Base-by-base conservation (phyloP, 1,140 invertebrate species). In the Palaemon carinicauda region DNA sequence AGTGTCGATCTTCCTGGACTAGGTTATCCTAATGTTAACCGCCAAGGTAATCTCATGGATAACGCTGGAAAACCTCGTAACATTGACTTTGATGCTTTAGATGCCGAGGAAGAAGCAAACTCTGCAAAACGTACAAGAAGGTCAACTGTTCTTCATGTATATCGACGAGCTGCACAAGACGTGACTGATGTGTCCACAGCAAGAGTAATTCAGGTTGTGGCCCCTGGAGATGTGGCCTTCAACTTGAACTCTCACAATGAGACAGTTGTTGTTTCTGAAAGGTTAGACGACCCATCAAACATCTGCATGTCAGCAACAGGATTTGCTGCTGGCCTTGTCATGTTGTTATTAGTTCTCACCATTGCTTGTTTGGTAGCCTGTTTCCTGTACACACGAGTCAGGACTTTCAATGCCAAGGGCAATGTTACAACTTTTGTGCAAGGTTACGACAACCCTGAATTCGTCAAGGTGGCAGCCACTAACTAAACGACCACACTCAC, bases 101-200 rank as follows among this genome's bases (percentile, higher is more conserved):
- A 95, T 82, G 93, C 95, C 24, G 53, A 29, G 15, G 27, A 77
- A 92, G 94, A 90, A 91, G 93, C 88, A 21, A 69, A 80, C 7
- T 29, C 50, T n/a, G 78, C 51, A 27, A 69, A 71, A 21, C 51
- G 80, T 12, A 54, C 29, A 27, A 51, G 19, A 65, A 84, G 87
- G 51, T 86, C 84, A 17, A 88, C 89, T 54, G 87, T 89, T n/a
- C 83, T 90, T 51, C 91, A 95, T 89, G 95, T 96, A 75, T 96
- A 96, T 93, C 96, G 96, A 90, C 93, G 96, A 80, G 95, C 96
- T 88, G 94, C 96, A 73, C 96, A 97, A 92, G 96, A 97, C 91
- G 97, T 97, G 96, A 97, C 96, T 21, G 97, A 98, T 90, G 96
- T 98, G 0, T 96, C 97, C 90, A 98, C 97, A 27, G 96, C 96